A percentile compares a stretch with the other conserved stretches of the same genome.
These are phyloP conservation scores for Pagrus major DNA, from an alignment of 2,113 vertebrate genomes.

Conservation along the genomic window DNA sequence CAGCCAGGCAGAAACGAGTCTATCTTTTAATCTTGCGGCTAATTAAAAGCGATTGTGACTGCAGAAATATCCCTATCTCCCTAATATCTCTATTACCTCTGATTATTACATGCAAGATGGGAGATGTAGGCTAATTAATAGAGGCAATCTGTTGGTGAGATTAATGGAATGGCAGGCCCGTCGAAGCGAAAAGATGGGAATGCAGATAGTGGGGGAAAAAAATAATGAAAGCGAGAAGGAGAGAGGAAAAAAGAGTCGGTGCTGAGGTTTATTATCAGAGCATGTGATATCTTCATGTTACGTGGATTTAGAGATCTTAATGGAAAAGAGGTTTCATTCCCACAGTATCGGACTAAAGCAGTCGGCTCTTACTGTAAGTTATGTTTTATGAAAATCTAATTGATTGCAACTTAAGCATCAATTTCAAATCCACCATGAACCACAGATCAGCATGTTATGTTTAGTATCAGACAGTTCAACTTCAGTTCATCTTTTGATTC, in stretches of 20 bases:
- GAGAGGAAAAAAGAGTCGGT: neutral
- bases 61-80: constrained; percentile 68
- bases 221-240: constrained; percentile 50
- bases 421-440: neutral
- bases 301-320: constrained; percentile 1
- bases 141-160: constrained; percentile 74
- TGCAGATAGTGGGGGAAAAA: constrained; percentile 53
- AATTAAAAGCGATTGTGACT: constrained; percentile 74
- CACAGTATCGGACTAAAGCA: neutral
- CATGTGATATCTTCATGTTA: constrained; percentile 22
- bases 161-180: constrained; percentile 69
- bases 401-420: constrained; percentile 12
- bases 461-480: constrained; percentile 23
- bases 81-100: constrained; percentile 76
- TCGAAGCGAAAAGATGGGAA: constrained; percentile 62
- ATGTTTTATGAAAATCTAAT: constrained; percentile 3
- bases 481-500: constrained; percentile 35
- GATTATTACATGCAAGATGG: constrained; percentile 77
- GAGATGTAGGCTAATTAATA: constrained; percentile 77
- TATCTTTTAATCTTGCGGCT: constrained; percentile 64
- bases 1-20: constrained; percentile 31
- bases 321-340: neutral
- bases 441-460: constrained; percentile 4
- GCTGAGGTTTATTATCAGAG: constrained; percentile 6
- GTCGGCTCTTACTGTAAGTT: neutral